Percentiles rank a stretch among this genome's conserved stretches.
Evolutionary conservation across 1,140 invertebrate species (phyloP).

Genomic region (Drosophila ogumai): DNA sequence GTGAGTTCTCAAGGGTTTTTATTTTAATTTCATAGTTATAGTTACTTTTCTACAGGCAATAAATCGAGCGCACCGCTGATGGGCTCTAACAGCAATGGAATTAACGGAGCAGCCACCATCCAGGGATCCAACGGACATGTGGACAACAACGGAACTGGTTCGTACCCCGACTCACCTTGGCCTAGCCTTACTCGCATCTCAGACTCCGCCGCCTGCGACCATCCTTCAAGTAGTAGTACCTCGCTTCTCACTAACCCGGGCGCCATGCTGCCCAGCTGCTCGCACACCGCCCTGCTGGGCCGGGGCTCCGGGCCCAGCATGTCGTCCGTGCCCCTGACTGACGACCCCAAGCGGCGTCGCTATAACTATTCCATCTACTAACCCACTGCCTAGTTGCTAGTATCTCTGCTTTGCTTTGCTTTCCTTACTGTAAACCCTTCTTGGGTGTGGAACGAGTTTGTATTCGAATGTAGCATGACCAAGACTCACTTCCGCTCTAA

Average conservation of each 20-base stretch:
- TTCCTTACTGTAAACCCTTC: conserved; percentile 17
- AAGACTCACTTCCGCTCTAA: conserved; percentile 34
- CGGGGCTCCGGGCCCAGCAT: conserved; percentile 39
- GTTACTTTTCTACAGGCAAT: conserved; percentile 20
- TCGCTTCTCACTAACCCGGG: conserved; percentile 58
- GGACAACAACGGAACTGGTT: conserved; percentile 59
- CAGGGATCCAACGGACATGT: conserved; percentile 50
- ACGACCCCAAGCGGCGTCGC: conserved; percentile 60
- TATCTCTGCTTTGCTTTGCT: conserved; percentile 6
- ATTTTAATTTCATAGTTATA: background rate
- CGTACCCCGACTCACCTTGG: conserved; percentile 62
- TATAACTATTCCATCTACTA: conserved; percentile 81
- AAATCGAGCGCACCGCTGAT: conserved; percentile 62
- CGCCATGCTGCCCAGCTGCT: conserved; percentile 41
- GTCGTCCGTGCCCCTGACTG: conserved; percentile 49
- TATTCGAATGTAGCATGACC: conserved; percentile 49
- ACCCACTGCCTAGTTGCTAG: conserved; percentile 27
- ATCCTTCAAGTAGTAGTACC: conserved; percentile 56
- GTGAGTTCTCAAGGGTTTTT: conserved; percentile 6
- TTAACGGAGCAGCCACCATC: conserved; percentile 27
- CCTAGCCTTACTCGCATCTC: conserved; percentile 66
- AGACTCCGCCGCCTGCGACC: conserved; percentile 48
- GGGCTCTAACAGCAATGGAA: conserved; percentile 32
- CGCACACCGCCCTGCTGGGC: conserved; percentile 64
- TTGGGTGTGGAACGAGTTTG: conserved; percentile 29